Evolutionary conservation across 2,113 vertebrate genomes (phyloP), one percentile per base, ranked within the genome.

Genomic region (Microcebus murinus): DNA sequence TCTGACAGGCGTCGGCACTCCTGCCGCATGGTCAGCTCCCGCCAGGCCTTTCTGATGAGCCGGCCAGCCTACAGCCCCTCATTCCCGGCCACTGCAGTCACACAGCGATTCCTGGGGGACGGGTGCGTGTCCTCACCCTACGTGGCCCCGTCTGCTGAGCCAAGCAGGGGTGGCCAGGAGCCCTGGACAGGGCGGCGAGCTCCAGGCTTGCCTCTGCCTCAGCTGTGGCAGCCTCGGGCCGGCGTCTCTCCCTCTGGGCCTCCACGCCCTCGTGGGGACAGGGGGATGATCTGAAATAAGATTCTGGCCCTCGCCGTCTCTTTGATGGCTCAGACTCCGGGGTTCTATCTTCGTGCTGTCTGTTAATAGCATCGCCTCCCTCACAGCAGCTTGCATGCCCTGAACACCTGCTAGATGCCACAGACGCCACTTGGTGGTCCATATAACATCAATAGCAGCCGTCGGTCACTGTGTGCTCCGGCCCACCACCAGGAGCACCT

Each of bases 211-310:
- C 18, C 48, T 52, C 71, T 80, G 87, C 42, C 50, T 31, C 42
- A 8, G n/a, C 55, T 20, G 1, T 0, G 3, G 65, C 29, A 31
- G 12, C 34, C 57, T 95, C 9, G 0, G n/a, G 15, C 39, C 11
- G 31, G 21, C 13, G 14, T 14, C 27, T 65, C 65, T 27, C 39
- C 12, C 31, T 20, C 1, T 42, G 73, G 73, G 20, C n/a, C 8
- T 77, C 77, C 11, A 4, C 21, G 2, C 29, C 34, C 92, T 45
- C 10, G 27, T 48, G 52, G 76, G 55, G 70, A 90, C n/a, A 73
- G 17, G 74, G 36, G 36, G 34, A 39, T 59, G 87, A 48, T 34
- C 94, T 97, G 81, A 88, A 95, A 81, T 48, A 92, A 81, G 95
- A 59, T 5, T 3, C n/a, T 65, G 81, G 50, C 70, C 45, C 45